Conservation (phyloP, 2,888 invertebrate species). For the Neria commutata region DNA sequence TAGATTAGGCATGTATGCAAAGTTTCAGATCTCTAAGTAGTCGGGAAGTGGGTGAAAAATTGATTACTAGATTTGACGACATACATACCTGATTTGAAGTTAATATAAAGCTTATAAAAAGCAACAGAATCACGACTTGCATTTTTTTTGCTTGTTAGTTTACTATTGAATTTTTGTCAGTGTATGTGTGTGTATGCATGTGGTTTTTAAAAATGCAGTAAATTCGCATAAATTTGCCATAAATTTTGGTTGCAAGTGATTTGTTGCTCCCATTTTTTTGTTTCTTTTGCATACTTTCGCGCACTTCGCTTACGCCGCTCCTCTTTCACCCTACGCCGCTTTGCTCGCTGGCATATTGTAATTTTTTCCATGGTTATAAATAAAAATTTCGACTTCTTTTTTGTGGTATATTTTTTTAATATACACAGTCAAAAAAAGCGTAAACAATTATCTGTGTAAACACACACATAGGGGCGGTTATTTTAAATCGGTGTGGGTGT, state of each 20-base stretch:
- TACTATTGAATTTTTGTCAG: background rate
- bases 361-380: constrained; percentile 38
- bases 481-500: constrained; percentile 43
- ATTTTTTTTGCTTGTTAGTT: no score
- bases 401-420: constrained; percentile 6
- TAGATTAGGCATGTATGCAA: no score
- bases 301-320: constrained; percentile 6
- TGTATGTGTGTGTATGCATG: constrained; percentile 14
- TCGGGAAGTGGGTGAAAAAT: no score
- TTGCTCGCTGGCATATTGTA: background rate
- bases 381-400: constrained; percentile 31
- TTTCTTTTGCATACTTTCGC: background rate
- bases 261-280: constrained; percentile 36
- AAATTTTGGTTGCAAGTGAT: constrained; percentile 54
- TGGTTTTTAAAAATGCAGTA: constrained; percentile 37
- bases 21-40: no score
- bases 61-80: no score
- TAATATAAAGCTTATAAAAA: no score
- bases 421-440: constrained; percentile 46
- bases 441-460: constrained; percentile 51
- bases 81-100: no score
- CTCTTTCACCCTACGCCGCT: background rate
- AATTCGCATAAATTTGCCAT: constrained; percentile 55
- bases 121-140: no score
- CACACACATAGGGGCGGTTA: constrained; percentile 35